A percentile compares a stretch with the other conserved stretches of the same genome.
These are phyloP conservation scores for Halesus radiatus DNA, from an alignment of 1,140 invertebrate genomes.

Conservation along the genomic window DNA sequence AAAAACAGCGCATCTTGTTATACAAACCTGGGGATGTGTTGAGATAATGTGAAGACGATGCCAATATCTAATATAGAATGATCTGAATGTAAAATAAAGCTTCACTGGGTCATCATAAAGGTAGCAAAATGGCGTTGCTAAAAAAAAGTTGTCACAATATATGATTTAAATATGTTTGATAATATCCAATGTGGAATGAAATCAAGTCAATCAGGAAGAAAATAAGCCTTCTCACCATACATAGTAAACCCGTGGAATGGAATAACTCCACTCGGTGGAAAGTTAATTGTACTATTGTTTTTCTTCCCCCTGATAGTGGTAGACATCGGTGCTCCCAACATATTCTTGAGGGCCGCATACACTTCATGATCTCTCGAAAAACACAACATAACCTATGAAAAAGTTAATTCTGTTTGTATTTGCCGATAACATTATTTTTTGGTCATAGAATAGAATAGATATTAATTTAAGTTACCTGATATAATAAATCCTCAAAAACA, in stretches of 20 bases:
- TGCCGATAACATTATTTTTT: not conserved
- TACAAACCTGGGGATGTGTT: constrained; percentile 82
- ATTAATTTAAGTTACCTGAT: constrained; percentile 77
- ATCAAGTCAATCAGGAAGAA: not conserved
- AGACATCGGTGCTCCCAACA: constrained; percentile 74
- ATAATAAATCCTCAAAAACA: constrained; percentile 96
- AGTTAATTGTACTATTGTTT: constrained; percentile 80
- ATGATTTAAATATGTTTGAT: too few species aligned
- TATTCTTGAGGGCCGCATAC: constrained; percentile 74
- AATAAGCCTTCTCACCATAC: constrained; percentile 82
- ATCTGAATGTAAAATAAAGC: constrained; percentile 91
- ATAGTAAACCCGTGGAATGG: constrained; percentile 98
- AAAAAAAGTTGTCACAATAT: constrained; percentile 54
- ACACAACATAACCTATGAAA: constrained; percentile 86
- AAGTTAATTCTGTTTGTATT: constrained; percentile 20
- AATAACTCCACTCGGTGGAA: constrained; percentile 94
- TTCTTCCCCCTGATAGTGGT: constrained; percentile 82
- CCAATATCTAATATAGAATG: constrained; percentile 94
- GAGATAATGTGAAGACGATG: constrained; percentile 92
- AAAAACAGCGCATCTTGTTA: not conserved
- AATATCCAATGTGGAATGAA: too few species aligned
- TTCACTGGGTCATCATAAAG: constrained; percentile 89
- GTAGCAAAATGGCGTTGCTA: constrained; percentile 95
- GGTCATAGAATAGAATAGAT: not conserved
- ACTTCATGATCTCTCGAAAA: constrained; percentile 92